A percentile compares a stretch with the other conserved stretches of the same genome.
phyloP scores from a whole-genome alignment of 2,888 invertebrate species.

The Leptinotarsa tumamoca region DNA sequence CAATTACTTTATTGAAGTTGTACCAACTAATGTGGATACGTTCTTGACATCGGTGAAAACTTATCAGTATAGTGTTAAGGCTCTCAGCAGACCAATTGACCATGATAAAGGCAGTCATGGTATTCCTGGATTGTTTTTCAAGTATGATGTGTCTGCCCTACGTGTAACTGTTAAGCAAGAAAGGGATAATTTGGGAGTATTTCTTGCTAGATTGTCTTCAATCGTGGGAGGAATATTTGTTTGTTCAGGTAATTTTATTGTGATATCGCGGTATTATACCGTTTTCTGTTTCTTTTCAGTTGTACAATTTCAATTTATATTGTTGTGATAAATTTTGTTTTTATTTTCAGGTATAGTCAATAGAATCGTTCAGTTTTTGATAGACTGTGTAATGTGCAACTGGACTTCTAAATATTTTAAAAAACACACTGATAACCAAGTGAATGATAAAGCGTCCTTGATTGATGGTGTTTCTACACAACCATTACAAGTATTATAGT shows the following conservation, averaged over 20 bases:
- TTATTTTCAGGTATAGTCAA: conserved; percentile 57
- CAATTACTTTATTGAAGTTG: conserved; percentile 96
- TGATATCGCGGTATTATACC: too few species aligned
- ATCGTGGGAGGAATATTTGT: conserved; percentile 94
- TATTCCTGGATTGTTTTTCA: conserved; percentile 93
- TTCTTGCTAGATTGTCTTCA: conserved; percentile 89
- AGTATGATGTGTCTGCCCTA: conserved; percentile 93
- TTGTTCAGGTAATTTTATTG: conserved; percentile 73
- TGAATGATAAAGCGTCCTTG: conserved; percentile 18
- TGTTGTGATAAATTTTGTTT: neutral
- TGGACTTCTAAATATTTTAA: conserved; percentile 46
- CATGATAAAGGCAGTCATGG: conserved; percentile 87
- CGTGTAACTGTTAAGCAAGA: conserved; percentile 87
- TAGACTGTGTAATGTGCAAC: conserved; percentile 56
- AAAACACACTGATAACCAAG: conserved; percentile 26
- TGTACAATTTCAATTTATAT: neutral
- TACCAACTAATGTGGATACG: conserved; percentile 93
- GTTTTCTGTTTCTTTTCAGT: neutral
- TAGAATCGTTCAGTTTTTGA: conserved; percentile 54
- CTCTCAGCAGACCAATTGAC: conserved; percentile 83
- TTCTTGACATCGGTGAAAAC: conserved; percentile 80
- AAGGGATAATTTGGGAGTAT: conserved; percentile 81
- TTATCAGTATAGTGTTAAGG: conserved; percentile 95
- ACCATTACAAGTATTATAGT: conserved; percentile 29
- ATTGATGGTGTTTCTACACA: conserved; percentile 21